These are phyloP conservation scores for Sciaenops ocellatus DNA, from an alignment of 2,797 vertebrate species.

Conservation along the genomic window DNA sequence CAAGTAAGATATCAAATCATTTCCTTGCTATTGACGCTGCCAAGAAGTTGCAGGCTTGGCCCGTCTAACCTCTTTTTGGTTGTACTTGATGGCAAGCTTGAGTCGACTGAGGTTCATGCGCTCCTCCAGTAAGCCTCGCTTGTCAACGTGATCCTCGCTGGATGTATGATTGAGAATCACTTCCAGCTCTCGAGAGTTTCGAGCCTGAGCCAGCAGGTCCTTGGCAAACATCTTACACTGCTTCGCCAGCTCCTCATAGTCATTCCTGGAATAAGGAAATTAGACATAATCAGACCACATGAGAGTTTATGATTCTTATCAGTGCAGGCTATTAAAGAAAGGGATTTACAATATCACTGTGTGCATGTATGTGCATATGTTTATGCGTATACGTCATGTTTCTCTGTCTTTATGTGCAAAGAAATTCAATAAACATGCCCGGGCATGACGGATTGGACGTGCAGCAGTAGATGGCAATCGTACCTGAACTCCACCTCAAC, in stretches of 20 bases:
- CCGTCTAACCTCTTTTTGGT: conserved; percentile 95
- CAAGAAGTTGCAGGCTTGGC: not conserved
- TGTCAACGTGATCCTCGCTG: conserved; percentile 93
- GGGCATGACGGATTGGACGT: not conserved
- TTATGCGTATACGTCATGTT: not conserved
- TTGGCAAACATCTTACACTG: conserved; percentile 99
- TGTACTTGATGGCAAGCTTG: conserved; percentile 99
- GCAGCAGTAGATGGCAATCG: conserved; percentile 7
- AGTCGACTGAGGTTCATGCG: conserved; percentile 98
- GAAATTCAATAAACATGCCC: not conserved
- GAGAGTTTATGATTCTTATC: conserved; percentile 20
- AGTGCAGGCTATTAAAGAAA: conserved; percentile 3
- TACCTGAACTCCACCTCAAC: conserved; percentile 99
- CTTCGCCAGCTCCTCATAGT: conserved; percentile 97
- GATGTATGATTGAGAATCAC: conserved; percentile 98
- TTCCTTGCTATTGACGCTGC: not conserved
- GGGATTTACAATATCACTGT: not conserved
- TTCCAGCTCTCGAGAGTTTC: conserved; percentile 97
- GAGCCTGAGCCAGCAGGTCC: conserved; percentile 97
- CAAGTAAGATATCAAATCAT: not conserved
- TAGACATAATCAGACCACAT: conserved; percentile 30
- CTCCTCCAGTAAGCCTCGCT: conserved; percentile 95
- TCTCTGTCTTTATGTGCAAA: conserved; percentile 5
- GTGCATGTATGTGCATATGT: not conserved
- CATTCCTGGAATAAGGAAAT: conserved; percentile 86